These are phyloP conservation scores for Melanotaenia duboulayi DNA, from an alignment of 2,113 vertebrate genomes.

Conservation along the genomic window DNA sequence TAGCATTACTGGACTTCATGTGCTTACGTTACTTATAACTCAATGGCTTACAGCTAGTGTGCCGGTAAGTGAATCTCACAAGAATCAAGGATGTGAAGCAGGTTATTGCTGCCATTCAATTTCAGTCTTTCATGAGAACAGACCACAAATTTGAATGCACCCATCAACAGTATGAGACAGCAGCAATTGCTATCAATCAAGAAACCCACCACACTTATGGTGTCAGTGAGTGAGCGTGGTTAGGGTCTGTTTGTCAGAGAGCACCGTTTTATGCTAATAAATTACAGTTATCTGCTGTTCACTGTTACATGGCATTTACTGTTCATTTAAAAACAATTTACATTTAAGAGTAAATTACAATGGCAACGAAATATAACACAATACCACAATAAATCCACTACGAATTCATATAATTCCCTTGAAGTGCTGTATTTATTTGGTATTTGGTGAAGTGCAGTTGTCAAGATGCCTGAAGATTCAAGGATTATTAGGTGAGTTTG, in stretches of 20 bases:
- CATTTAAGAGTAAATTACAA: not conserved
- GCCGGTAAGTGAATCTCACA: not conserved
- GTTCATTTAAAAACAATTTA: not conserved
- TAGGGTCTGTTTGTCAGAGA: not conserved
- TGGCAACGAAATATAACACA: not conserved
- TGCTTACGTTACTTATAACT: not conserved
- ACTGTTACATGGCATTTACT: not conserved
- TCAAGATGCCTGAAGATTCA: constrained; percentile 60
- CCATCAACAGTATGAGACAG: not conserved
- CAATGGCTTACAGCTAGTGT: not conserved
- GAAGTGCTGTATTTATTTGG: constrained; percentile 26
- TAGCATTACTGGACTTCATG: not conserved
- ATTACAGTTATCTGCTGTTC: not conserved
- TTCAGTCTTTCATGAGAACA: not conserved
- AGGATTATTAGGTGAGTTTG: constrained; percentile 71
- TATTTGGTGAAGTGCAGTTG: constrained; percentile 32
- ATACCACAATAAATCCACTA: not conserved
- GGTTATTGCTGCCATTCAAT: not conserved
- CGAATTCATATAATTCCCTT: not conserved
- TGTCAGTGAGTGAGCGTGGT: not conserved
- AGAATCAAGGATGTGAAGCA: not conserved
- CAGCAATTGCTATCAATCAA: not conserved
- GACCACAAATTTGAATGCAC: not conserved
- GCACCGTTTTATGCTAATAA: not conserved
- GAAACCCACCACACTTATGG: not conserved